These are phyloP conservation scores for Drosophila rubida DNA, from an alignment of 2,888 invertebrate species.

Conservation along the genomic window DNA sequence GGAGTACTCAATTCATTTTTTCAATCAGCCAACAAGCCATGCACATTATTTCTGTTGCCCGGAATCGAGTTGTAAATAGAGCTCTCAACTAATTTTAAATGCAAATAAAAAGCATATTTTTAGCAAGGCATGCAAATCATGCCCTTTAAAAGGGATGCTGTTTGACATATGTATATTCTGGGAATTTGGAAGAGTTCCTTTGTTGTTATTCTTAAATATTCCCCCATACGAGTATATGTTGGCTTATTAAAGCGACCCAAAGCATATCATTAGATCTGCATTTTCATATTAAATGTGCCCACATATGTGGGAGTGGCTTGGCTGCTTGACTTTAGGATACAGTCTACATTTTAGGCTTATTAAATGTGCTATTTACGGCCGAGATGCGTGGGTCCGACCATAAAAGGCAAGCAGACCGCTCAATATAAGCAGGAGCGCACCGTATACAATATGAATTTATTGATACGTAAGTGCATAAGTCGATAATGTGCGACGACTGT, in stretches of 20 bases:
- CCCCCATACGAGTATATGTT: no score
- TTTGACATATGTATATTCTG: not conserved
- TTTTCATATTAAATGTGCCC: constrained; percentile 17
- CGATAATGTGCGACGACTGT: constrained; percentile 36
- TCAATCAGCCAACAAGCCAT: constrained; percentile 3
- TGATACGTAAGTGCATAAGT: constrained; percentile 31
- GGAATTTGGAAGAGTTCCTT: not conserved
- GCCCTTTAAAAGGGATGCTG: not conserved
- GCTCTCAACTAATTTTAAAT: not conserved
- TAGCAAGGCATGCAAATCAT: no score
- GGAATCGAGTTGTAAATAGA: not conserved
- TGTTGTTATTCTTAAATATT: not conserved
- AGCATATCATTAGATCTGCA: constrained; percentile 6
- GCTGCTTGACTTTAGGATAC: constrained; percentile 5
- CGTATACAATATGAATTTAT: constrained; percentile 22
- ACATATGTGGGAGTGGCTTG: not conserved
- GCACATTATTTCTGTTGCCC: not conserved
- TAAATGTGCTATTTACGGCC: constrained; percentile 72
- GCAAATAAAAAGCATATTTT: not conserved
- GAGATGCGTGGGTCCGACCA: constrained; percentile 54
- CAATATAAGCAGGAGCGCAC: constrained; percentile 20
- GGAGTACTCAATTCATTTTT: constrained; percentile 3
- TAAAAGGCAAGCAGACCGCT: constrained; percentile 23
- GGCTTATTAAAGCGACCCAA: constrained; percentile 5
- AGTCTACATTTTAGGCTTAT: constrained; percentile 61